Evolutionary conservation across 92 coral and sea anemone genomes (phyloP), one percentile per base, ranked within the genome.

Genomic region (Parazoanthus swiftii): DNA sequence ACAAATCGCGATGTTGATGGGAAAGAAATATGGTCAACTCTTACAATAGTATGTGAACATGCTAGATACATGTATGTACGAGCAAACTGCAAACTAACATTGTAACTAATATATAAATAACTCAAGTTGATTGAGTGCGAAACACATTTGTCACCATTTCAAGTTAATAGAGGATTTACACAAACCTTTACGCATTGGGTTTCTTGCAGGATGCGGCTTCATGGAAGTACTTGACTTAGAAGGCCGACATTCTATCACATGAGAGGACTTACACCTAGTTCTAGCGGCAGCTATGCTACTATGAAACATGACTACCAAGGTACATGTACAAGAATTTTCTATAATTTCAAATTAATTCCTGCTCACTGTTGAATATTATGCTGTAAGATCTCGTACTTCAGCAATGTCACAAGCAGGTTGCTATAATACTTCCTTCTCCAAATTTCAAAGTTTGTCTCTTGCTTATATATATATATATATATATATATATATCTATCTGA

Each of bases 211-310:
- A 78, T 29, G 59, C 18, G 20, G 23, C 66, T 44, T 78, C 20
- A 23, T 56, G 29, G 82, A 48, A 21, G 16, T n/a, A 48, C 21
- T 44, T 44, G 82, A 15, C n/a, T 78, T 78, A 1, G 65, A 25
- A 48, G 59, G 66, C 25, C 82, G 51, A 29, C 39, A 78, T 14
- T 78, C 82, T 43, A 54, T 44, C 35, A 48, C 63, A 78, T 78
- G 51, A 23, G 48, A 26, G 1, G 82, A 7, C 33, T 48, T 78
- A 44, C 56, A 46, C 20, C 51, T 48, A 29, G 82, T 43, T 78
- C 66, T 51, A 44, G 66, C 82, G 0, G 82, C 82, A 78, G 82
- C 16, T 44, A 78, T 44, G 56, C 82, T 78, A 43, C 59, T 48
- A 23, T 78, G 82, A 48, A 78, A 78, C 82, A 78, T 78, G 35